Percentiles rank a stretch among this genome's conserved stretches.
Evolutionary conservation across 2,888 invertebrate genomes (phyloP).

Genomic region (Strigamia crassipes): DNA sequence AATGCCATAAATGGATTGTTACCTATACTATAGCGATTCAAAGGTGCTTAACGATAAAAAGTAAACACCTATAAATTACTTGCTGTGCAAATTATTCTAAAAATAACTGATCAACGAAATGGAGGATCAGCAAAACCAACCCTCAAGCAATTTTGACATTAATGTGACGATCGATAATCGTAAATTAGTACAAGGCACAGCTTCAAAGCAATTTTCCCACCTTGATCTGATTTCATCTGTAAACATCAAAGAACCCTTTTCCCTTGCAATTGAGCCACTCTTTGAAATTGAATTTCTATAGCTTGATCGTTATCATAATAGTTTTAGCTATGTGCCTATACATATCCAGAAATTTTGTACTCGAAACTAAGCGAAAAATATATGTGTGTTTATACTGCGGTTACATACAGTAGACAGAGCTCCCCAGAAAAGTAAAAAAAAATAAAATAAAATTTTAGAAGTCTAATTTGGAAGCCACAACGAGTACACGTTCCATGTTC

Average conservation of each 20-base stretch:
- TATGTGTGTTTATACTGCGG: too few species aligned
- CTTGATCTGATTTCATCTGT: slow-evolving; percentile 38
- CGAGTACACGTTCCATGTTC: too few species aligned
- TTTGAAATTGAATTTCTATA: slow-evolving; percentile 33
- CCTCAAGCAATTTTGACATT: slow-evolving; percentile 33
- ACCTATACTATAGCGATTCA: not conserved
- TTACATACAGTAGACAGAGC: too few species aligned
- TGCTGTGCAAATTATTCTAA: slow-evolving; percentile 5
- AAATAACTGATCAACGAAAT: slow-evolving; percentile 13
- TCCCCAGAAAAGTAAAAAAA: too few species aligned
- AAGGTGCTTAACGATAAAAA: not conserved
- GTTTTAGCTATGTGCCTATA: not conserved
- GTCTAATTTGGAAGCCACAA: too few species aligned
- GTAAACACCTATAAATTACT: not conserved
- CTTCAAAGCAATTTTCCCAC: slow-evolving; percentile 40
- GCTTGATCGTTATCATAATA: not conserved
- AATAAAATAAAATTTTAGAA: too few species aligned
- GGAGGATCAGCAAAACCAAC: slow-evolving; percentile 32
- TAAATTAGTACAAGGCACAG: slow-evolving; percentile 40
- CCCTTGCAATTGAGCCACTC: not conserved
- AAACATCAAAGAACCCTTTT: slow-evolving; percentile 7
- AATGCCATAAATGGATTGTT: not conserved
- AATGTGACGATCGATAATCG: slow-evolving; percentile 33
- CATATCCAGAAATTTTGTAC: not conserved
- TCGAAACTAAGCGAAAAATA: not conserved